A percentile compares a stretch with the other conserved stretches of the same genome.
Evolutionary conservation across 1,140 invertebrate species (phyloP).

Genomic region (Drosophila sp.): DNA sequence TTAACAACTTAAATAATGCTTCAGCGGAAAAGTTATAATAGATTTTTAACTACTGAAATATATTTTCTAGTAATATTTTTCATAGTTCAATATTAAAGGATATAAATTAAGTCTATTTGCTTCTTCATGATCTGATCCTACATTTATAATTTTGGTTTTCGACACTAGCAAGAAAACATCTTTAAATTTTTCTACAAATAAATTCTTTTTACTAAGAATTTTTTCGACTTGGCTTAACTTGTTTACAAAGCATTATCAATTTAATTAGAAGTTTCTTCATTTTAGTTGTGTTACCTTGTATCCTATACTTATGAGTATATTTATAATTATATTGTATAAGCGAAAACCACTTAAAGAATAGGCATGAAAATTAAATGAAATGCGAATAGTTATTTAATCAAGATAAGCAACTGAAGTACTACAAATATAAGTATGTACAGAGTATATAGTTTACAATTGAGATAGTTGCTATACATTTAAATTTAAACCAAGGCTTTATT

Average conservation of each 20-base stretch:
- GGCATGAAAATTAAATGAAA: background rate
- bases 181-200: no score
- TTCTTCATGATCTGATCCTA: no score
- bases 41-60: no score
- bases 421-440: background rate
- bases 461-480: background rate
- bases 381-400: background rate
- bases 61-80: no score
- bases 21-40: no score
- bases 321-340: slow-evolving; percentile 47
- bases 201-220: no score
- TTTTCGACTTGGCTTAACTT: no score
- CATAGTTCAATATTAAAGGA: no score
- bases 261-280: background rate
- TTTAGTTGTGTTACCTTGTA: background rate
- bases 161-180: no score
- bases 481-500: slow-evolving; percentile 10
- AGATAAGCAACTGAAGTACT: slow-evolving; percentile 1
- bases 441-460: slow-evolving; percentile 4
- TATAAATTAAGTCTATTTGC: no score
- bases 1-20: no score
- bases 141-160: no score
- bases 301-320: background rate
- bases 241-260: background rate
- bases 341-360: slow-evolving; percentile 29